phyloP scores from a whole-genome alignment of 1,140 invertebrate genomes.

The Eubasilissa regina region DNA sequence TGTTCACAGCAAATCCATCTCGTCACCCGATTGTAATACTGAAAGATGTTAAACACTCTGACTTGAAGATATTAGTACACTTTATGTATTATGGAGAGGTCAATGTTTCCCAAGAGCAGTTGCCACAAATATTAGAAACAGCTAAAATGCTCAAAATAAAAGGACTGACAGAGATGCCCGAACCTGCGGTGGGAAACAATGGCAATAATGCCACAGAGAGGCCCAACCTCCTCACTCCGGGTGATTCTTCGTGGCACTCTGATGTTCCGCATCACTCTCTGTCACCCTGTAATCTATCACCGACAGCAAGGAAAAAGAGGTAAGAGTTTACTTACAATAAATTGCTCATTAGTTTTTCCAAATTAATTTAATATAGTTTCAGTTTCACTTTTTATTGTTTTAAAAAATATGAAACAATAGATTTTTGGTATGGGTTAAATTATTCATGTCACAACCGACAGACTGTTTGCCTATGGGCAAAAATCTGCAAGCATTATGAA shows the following conservation, averaged over 20 bases:
- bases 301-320: conserved; percentile 64
- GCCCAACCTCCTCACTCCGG: conserved; percentile 70
- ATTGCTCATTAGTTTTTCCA: too few relatives aligned
- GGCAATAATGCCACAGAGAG: conserved; percentile 73
- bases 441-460: too few relatives aligned
- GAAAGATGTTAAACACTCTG: conserved; percentile 89
- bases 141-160: conserved; percentile 91
- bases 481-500: too few relatives aligned
- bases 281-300: conserved; percentile 65
- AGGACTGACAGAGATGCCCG: conserved; percentile 87
- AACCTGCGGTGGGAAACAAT: conserved; percentile 79
- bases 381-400: too few relatives aligned
- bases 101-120: conserved; percentile 89
- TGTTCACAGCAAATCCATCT: conserved; percentile 89
- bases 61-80: conserved; percentile 90
- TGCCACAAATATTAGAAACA: conserved; percentile 89
- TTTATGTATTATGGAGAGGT: conserved; percentile 96
- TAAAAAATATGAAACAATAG: too few relatives aligned
- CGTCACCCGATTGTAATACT: conserved; percentile 92
- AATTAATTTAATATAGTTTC: too few relatives aligned
- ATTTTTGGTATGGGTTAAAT: too few relatives aligned
- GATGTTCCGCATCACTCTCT: conserved; percentile 66
- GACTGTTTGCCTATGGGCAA: too few relatives aligned
- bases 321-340: too few relatives aligned
- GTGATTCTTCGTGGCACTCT: conserved; percentile 70